These are phyloP conservation scores for Sialia sialis DNA, from an alignment of 2,113 vertebrate species.

Conservation along the genomic window DNA sequence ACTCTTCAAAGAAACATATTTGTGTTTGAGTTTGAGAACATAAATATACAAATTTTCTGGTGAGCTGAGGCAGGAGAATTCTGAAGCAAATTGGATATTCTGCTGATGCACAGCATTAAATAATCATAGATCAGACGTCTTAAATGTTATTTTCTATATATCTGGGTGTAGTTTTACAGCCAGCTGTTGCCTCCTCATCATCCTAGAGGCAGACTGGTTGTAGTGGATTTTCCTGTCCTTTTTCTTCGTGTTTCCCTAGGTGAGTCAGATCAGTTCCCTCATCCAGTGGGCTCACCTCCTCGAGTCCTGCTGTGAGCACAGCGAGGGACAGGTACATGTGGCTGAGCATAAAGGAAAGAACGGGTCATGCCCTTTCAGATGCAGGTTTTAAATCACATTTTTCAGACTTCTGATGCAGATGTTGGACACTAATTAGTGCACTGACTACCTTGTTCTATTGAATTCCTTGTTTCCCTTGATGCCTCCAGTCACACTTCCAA, in stretches of 20 bases:
- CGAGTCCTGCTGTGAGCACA: background rate
- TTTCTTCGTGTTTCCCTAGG: background rate
- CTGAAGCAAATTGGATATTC: background rate
- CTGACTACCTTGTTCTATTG: background rate
- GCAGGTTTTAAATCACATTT: background rate
- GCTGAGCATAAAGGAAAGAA: background rate
- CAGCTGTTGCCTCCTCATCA: background rate
- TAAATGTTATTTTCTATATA: background rate
- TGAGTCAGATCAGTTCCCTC: background rate
- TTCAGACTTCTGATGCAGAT: background rate
- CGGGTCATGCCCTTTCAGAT: background rate
- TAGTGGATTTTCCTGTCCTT: background rate
- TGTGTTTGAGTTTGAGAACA: background rate
- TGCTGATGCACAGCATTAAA: background rate
- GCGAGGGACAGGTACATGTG: accelerated
- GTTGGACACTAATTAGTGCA: background rate
- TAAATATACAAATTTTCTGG: background rate
- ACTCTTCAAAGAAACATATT: background rate
- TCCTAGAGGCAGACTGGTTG: background rate
- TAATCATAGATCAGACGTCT: background rate
- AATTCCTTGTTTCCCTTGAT: background rate
- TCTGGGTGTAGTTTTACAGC: background rate
- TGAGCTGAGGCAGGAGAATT: background rate
- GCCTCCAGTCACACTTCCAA: background rate
- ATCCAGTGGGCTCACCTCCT: background rate